Conservation (phyloP, 2,113 vertebrate species). For the Eptesicus fuscus region DNA sequence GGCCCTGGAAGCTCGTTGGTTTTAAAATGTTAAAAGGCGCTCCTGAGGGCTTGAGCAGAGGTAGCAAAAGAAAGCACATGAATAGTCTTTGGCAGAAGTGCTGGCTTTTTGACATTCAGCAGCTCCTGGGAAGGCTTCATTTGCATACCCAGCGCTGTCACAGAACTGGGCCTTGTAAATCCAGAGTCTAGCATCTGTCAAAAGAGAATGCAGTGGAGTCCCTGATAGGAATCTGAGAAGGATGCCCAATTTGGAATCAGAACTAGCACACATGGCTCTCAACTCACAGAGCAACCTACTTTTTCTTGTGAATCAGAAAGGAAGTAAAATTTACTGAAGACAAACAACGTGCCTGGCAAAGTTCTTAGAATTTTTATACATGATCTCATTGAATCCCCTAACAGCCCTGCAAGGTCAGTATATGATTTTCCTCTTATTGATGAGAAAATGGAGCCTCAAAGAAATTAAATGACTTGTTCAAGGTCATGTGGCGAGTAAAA, state of each 20-base stretch:
- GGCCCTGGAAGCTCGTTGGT: not conserved
- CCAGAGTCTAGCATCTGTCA: conserved; percentile 34
- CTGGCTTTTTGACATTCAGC: conserved; percentile 1
- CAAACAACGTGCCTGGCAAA: not conserved
- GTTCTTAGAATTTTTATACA: not conserved
- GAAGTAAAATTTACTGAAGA: not conserved
- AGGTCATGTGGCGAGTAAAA: not conserved
- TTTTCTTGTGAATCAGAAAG: conserved; percentile 3
- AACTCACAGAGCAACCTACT: not conserved
- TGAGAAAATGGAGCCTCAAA: not conserved
- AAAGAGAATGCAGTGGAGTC: not conserved
- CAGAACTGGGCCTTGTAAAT: not conserved
- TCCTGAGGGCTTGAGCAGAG: not conserved
- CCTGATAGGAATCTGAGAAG: conserved; percentile 20
- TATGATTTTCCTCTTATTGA: not conserved
- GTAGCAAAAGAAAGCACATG: not conserved
- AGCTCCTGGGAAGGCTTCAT: not conserved
- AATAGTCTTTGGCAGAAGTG: not conserved
- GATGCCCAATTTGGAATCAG: conserved; percentile 16
- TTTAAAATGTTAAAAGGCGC: not conserved
- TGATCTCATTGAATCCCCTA: not conserved
- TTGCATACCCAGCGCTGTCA: not conserved
- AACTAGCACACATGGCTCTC: not conserved
- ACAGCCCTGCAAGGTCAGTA: not conserved
- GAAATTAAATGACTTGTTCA: not conserved